Base-by-base conservation (phyloP, 2,888 invertebrate species). In the Cyrtodaria siliqua region DNA sequence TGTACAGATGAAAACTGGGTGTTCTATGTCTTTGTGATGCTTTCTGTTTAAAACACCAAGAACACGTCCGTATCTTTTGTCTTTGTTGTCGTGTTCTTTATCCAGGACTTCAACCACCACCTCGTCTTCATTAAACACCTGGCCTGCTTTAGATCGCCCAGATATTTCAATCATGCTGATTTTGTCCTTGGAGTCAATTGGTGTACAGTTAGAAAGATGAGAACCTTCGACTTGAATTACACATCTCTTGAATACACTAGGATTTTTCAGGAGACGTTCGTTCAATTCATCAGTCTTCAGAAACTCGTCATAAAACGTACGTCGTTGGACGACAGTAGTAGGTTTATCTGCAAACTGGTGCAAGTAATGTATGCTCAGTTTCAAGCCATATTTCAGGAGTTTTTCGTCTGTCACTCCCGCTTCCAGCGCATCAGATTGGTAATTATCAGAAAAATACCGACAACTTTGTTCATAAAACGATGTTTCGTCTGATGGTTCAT, bases 1-100 rank as follows among this genome's bases (percentile, higher is more conserved):
- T 4, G 78, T 81, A 59, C 86, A 86, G 0, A 73, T 64, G 47
- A 84, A 73, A 3, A 85, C 71, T 4, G 83, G 86, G 60, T 81
- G 64, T 18, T 77, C 50, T 1, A 73, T 67, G 27, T 82, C 56
- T 42, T 57, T 52, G 52, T 56, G 49, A 20, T 63, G 67, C 14
- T 68, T 62, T 49, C 84, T 53, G 26, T 69, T 69, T 24, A 74
- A 47, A n/a, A 79, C 47, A 16, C 85, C 86, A 14, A 84, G 53
- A 12, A 86, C 83, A 33, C 81, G 40, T 2, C 86, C 86, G 27
- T 66, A 72, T 16, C 63, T 56, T 18, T 56, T 71, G 6, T 42
- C 38, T n/a, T 40, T 38, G 3, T 61, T 50, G 18, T 70, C 33
- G 20, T 76, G 49, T 16, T 66, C 56, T 53, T 40, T 40, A 8